A percentile compares a stretch with the other conserved stretches of the same genome.
Evolutionary conservation across 2,113 vertebrate genomes (phyloP).

Genomic region (Protobothrops mucrosquamatus): DNA sequence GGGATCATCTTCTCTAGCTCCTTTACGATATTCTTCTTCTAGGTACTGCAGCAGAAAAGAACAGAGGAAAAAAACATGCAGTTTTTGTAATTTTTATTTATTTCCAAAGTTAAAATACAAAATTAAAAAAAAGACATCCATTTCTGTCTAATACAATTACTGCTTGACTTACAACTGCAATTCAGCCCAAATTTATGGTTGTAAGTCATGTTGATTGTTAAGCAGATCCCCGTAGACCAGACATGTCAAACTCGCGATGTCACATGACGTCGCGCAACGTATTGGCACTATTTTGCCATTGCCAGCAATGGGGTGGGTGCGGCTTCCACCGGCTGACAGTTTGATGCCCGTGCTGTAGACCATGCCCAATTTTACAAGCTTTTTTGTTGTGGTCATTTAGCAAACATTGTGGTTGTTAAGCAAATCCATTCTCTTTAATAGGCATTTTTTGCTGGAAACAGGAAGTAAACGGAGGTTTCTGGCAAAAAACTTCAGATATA

Average conservation of each 20-base stretch:
- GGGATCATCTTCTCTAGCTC: slow-evolving; percentile 92
- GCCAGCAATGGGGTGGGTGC: no score
- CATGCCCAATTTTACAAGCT: not conserved
- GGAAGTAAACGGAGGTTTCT: not conserved
- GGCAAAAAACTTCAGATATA: not conserved
- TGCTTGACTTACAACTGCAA: not conserved
- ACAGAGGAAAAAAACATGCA: not conserved
- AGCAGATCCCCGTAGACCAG: not conserved
- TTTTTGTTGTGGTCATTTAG: not conserved
- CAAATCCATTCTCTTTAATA: not conserved
- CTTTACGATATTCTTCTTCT: slow-evolving; percentile 96
- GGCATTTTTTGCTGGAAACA: not conserved
- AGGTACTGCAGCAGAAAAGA: slow-evolving; percentile 78
- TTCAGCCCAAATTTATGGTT: not conserved
- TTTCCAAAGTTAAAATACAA: not conserved
- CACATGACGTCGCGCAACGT: no score
- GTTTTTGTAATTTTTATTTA: not conserved
- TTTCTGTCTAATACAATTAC: not conserved
- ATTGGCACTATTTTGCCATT: no score
- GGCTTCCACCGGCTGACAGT: no score
- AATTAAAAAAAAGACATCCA: not conserved
- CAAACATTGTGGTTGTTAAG: not conserved
- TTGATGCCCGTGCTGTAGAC: not conserved
- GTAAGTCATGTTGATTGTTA: not conserved
- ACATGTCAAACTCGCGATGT: no score